Conservation (phyloP, 2,797 vertebrate species). For the Cuculus canorus region DNA sequence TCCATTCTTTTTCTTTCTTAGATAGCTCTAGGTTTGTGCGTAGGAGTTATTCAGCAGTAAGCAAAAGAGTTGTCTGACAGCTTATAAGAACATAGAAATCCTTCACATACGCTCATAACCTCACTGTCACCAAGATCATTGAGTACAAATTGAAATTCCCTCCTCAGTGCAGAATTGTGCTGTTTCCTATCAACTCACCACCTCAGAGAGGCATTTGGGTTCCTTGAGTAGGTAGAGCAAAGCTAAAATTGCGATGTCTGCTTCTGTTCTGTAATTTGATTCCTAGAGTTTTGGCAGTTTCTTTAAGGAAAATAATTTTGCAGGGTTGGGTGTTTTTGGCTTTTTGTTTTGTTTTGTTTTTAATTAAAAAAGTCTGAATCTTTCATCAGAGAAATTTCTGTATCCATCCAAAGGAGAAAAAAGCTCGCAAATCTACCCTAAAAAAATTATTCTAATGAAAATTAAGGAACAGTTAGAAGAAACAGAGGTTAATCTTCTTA, state of each 20-base stretch:
- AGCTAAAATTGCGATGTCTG: constrained; percentile 25
- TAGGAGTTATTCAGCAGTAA: background rate
- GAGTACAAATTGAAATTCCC: constrained; percentile 26
- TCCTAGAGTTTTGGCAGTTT: constrained; percentile 67
- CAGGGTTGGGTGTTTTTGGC: constrained; percentile 10
- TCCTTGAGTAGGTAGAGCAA: constrained; percentile 29
- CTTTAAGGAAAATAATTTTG: constrained; percentile 57
- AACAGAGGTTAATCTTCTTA: constrained; percentile 56
- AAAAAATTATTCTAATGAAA: constrained; percentile 51
- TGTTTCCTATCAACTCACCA: constrained; percentile 57
- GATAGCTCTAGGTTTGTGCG: background rate
- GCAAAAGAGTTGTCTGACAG: constrained; percentile 15
- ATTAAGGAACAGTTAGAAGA: constrained; percentile 48
- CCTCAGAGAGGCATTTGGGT: constrained; percentile 44
- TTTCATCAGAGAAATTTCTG: constrained; percentile 59
- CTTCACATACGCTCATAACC: constrained; percentile 29
- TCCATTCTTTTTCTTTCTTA: background rate
- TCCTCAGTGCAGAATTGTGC: background rate
- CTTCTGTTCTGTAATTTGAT: constrained; percentile 57
- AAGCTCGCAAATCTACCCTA: background rate
- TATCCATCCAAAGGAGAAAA: constrained; percentile 32
- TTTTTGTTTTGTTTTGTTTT: constrained; percentile 38
- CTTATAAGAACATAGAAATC: constrained; percentile 42
- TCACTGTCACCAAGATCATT: constrained; percentile 49
- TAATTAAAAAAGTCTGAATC: constrained; percentile 61